Conservation (phyloP, 2,797 vertebrate species). For the Moxostoma hubbsi region DNA sequence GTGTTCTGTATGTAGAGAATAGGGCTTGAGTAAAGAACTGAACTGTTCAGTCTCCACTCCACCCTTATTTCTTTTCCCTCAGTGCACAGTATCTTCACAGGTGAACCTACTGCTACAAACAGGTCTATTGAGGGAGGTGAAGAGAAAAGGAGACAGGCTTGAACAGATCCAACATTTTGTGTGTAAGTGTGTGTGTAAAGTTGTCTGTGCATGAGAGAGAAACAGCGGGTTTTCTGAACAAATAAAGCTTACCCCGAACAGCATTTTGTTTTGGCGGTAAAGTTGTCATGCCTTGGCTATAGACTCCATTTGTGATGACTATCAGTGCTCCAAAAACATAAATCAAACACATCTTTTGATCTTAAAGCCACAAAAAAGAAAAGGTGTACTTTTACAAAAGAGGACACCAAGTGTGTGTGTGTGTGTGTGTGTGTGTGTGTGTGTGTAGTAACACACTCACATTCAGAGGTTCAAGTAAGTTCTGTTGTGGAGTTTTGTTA, state of each 20-base stretch:
- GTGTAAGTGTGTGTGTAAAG: neutral
- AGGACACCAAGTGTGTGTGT: neutral
- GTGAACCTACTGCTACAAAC: conserved; percentile 56
- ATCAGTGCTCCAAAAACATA: conserved; percentile 21
- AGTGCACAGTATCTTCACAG: conserved; percentile 53
- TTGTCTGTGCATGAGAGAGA: conserved; percentile 7
- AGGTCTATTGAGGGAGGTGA: conserved; percentile 51
- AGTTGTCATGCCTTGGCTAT: conserved; percentile 14
- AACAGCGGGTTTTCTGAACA: neutral
- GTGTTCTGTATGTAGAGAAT: conserved; percentile 52
- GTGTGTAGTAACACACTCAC: neutral
- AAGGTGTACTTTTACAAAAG: neutral
- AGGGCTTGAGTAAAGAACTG: conserved; percentile 18
- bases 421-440: too few species aligned
- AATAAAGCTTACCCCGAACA: conserved; percentile 51
- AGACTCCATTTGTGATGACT: conserved; percentile 18
- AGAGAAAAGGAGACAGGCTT: conserved; percentile 18
- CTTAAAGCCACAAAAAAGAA: neutral
- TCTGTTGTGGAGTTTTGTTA: conserved; percentile 36
- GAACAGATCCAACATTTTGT: conserved; percentile 17
- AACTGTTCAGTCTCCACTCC: conserved; percentile 60
- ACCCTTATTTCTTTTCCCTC: conserved; percentile 12
- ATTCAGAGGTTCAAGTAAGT: neutral
- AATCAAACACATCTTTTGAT: conserved; percentile 13
- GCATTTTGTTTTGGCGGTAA: neutral